These are phyloP conservation scores for Gerosis bhagava DNA, from an alignment of 2,888 invertebrate species.

Conservation along the genomic window DNA sequence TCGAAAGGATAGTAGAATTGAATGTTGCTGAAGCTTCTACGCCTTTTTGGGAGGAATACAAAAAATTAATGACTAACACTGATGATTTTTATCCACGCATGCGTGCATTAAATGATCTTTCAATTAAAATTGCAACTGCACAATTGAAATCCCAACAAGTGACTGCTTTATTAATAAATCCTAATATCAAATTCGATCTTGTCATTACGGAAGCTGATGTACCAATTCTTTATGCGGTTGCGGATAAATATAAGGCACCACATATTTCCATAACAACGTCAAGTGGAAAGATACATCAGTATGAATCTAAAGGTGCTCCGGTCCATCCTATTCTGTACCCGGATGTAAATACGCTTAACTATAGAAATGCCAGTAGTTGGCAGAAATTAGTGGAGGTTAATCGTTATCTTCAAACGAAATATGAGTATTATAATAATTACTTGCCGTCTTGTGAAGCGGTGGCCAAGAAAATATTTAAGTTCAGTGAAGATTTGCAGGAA, in stretches of 20 bases:
- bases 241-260: conserved; percentile 77
- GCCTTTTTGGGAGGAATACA: conserved; percentile 63
- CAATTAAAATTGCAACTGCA: conserved; percentile 59
- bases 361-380: conserved; percentile 63
- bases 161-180: conserved; percentile 61
- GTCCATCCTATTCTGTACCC: conserved; percentile 76
- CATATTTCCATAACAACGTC: conserved; percentile 77
- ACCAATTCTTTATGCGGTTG: conserved; percentile 72
- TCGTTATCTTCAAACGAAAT: conserved; percentile 53
- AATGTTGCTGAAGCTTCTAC: conserved; percentile 63
- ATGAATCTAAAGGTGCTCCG: conserved; percentile 77
- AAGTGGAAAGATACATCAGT: conserved; percentile 69
- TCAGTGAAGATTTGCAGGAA: conserved; percentile 57
- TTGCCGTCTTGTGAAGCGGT: conserved; percentile 60
- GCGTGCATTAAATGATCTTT: conserved; percentile 54
- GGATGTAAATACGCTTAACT: conserved; percentile 68
- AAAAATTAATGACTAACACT: conserved; percentile 54
- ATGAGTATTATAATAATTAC: conserved; percentile 62
- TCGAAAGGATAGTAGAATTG: conserved; percentile 60
- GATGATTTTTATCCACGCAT: conserved; percentile 59
- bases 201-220: conserved; percentile 80
- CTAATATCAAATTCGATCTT: conserved; percentile 77
- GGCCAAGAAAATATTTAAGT: conserved; percentile 59
- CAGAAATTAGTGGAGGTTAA: conserved; percentile 57
- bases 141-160: conserved; percentile 68